Evolutionary conservation across 2,797 vertebrate species (phyloP).

Genomic region (Alcedo atthis): DNA sequence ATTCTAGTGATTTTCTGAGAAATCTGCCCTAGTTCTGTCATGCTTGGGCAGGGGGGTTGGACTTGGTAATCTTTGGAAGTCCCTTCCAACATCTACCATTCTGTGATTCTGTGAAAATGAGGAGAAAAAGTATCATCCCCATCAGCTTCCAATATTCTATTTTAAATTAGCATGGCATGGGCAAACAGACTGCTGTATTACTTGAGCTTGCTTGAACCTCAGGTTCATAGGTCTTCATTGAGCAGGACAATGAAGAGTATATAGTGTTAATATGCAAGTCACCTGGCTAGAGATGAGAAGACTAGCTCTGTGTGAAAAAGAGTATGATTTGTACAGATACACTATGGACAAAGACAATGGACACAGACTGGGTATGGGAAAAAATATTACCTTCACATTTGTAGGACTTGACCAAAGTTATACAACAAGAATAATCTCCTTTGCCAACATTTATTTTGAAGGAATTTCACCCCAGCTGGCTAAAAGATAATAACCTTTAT

Average conservation of each 20-base stretch:
- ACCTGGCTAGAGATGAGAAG: background rate
- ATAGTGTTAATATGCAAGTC: background rate
- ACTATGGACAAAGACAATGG: background rate
- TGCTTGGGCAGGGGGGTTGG: no score
- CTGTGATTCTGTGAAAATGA: background rate
- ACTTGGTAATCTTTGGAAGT: no score
- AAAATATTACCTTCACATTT: background rate
- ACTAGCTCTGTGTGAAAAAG: background rate
- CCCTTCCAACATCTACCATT: no score
- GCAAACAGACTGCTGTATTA: background rate
- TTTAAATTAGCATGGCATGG: background rate
- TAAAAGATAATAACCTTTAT: background rate
- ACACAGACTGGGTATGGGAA: background rate
- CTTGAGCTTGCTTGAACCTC: background rate
- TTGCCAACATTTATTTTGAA: background rate
- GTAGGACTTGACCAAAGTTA: background rate
- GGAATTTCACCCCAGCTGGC: background rate
- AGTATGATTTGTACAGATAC: background rate
- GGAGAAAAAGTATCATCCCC: accelerated
- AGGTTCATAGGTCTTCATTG: background rate
- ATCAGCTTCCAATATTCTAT: background rate
- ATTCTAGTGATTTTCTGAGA: no score
- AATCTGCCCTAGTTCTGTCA: no score
- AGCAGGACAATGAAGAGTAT: background rate
- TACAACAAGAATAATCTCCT: background rate